Conservation (phyloP, 2,113 vertebrate species). For the Oreotrochilus melanogaster region DNA sequence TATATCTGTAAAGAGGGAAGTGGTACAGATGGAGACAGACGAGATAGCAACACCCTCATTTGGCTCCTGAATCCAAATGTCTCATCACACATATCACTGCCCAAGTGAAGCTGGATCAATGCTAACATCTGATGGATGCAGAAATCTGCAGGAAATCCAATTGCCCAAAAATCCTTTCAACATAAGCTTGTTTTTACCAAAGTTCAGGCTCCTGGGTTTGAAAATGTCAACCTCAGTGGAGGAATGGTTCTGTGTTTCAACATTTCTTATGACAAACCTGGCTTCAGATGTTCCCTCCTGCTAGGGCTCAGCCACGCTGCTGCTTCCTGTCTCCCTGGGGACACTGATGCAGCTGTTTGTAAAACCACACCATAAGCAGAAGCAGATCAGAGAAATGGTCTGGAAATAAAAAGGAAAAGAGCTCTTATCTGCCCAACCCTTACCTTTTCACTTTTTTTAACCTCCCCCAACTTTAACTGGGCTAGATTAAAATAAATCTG, state of each 20-base stretch:
- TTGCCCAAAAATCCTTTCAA: constrained; percentile 32
- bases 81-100: not conserved
- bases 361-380: constrained; percentile 17
- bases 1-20: constrained; percentile 15
- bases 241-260: not conserved
- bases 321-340: constrained; percentile 7
- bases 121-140: constrained; percentile 26
- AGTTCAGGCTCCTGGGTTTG: constrained; percentile 31
- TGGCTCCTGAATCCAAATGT: constrained; percentile 8
- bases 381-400: not conserved
- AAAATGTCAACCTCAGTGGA: constrained; percentile 29
- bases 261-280: constrained; percentile 6
- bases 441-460: not conserved
- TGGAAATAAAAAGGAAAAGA: constrained; percentile 26
- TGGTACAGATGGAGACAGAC: constrained; percentile 25
- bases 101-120: constrained; percentile 37
- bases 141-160: constrained; percentile 17
- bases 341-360: constrained; percentile 34
- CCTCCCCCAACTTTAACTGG: not conserved
- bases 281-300: constrained; percentile 29
- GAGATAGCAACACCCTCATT: constrained; percentile 17
- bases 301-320: constrained; percentile 11
- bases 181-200: constrained; percentile 21
- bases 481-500: not conserved
- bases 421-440: not conserved